Percentiles rank a stretch among this genome's conserved stretches.
Conservation (phyloP, 2,113 vertebrate genomes). For the Gallinago jamesoni region DNA sequence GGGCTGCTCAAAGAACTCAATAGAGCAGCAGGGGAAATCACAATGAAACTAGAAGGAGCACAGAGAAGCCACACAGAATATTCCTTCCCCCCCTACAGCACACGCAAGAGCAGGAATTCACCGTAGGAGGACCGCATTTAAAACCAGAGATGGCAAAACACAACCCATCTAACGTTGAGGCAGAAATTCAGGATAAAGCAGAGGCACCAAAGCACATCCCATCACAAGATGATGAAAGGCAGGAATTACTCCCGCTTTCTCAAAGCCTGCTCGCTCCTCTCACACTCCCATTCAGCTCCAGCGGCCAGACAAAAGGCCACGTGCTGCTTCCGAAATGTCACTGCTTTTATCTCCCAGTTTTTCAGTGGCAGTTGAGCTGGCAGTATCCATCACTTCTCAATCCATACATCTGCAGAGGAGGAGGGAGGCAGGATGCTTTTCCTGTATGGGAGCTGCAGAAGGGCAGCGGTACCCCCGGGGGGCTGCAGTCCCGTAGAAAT, state of each 20-base stretch:
- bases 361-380: neutral
- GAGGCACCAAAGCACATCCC: neutral
- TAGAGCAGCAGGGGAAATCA: neutral
- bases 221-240: neutral
- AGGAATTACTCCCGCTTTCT: neutral
- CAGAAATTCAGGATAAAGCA: neutral
- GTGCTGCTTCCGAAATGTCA: neutral
- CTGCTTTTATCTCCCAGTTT: neutral
- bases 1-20: neutral
- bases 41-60: neutral
- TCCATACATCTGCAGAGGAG: fast-evolving
- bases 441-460: neutral
- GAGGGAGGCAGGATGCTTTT: neutral
- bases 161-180: neutral
- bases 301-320: neutral
- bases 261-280: neutral
- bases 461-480: neutral
- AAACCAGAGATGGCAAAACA: neutral
- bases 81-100: neutral
- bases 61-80: neutral
- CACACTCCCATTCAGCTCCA: neutral
- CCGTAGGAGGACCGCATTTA: neutral
- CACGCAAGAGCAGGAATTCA: neutral
- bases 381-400: fast-evolving
- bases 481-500: fast-evolving